These are phyloP conservation scores for Vimba vimba DNA, from an alignment of 2,113 vertebrate genomes.

Conservation along the genomic window DNA sequence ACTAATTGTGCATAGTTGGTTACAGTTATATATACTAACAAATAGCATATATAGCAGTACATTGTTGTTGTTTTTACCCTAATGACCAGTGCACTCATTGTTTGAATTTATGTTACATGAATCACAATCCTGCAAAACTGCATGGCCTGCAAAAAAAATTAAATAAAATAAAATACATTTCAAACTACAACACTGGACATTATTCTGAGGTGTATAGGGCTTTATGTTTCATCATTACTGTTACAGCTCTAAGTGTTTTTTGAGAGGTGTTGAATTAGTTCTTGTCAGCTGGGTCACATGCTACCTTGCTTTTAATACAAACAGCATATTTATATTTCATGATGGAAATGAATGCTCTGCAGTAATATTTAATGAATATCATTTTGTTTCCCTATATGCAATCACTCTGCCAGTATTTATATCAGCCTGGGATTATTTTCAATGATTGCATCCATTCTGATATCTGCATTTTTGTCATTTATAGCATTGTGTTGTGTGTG, in stretches of 20 bases:
- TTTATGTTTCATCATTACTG: not conserved
- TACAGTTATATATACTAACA: too few species aligned
- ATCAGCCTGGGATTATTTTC: not conserved
- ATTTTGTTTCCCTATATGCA: not conserved
- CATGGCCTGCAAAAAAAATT: not conserved
- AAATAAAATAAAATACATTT: not conserved
- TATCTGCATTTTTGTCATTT: not conserved
- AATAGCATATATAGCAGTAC: not conserved
- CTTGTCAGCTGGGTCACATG: not conserved
- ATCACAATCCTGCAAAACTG: not conserved
- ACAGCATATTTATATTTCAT: conserved; percentile 10
- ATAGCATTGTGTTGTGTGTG: conserved; percentile 10
- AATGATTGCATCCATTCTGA: not conserved
- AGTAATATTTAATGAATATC: not conserved
- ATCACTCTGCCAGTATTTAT: not conserved
- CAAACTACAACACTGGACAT: not conserved
- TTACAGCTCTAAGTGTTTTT: not conserved
- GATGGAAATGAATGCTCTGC: not conserved
- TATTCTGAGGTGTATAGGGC: not conserved
- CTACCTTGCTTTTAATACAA: not conserved
- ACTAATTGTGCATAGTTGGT: not conserved
- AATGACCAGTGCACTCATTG: not conserved
- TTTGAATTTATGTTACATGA: not conserved
- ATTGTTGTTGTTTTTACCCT: not conserved
- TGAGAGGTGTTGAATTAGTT: not conserved